These are phyloP conservation scores for Lycopodina hypogea DNA, from an alignment of 37 sponge, comb jelly and placozoan genomes.

Conservation along the genomic window DNA sequence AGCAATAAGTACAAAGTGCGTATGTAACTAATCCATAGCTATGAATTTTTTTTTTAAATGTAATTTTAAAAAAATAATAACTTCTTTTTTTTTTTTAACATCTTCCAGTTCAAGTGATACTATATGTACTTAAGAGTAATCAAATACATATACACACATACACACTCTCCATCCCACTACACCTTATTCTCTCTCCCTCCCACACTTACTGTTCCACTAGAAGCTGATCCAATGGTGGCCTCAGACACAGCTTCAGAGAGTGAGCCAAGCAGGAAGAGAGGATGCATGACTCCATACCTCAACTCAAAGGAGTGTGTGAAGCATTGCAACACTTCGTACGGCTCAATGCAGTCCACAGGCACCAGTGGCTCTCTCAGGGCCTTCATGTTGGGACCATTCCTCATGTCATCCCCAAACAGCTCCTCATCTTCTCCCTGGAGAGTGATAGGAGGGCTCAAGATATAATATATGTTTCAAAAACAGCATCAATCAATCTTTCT, in stretches of 20 bases:
- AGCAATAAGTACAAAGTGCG: too few relatives aligned
- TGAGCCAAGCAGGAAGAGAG: constrained; percentile 80
- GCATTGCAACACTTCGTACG: constrained; percentile 46
- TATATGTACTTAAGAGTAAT: too few relatives aligned
- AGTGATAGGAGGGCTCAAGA: too few relatives aligned
- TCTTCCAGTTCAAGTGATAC: too few relatives aligned
- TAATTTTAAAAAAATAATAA: too few relatives aligned
- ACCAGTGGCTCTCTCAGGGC: constrained; percentile 45
- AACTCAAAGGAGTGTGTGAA: constrained; percentile 52
- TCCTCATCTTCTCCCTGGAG: constrained; percentile 11
- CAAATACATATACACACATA: neutral
- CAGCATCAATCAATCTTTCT: too few relatives aligned
- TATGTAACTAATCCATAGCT: too few relatives aligned
- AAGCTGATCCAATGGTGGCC: constrained; percentile 38
- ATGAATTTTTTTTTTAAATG: too few relatives aligned
- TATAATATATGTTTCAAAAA: too few relatives aligned
- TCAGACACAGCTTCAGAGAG: constrained; percentile 76
- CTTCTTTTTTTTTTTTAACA: too few relatives aligned
- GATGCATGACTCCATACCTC: constrained; percentile 78
- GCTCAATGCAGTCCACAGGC: constrained; percentile 66
- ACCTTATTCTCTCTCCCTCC: neutral
- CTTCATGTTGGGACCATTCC: neutral
- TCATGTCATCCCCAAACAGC: constrained; percentile 11
- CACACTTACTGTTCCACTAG: constrained; percentile 13
- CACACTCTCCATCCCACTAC: too few relatives aligned